Evolutionary conservation across 2,797 vertebrate genomes (phyloP).

Genomic region (Danio albolineatus): DNA sequence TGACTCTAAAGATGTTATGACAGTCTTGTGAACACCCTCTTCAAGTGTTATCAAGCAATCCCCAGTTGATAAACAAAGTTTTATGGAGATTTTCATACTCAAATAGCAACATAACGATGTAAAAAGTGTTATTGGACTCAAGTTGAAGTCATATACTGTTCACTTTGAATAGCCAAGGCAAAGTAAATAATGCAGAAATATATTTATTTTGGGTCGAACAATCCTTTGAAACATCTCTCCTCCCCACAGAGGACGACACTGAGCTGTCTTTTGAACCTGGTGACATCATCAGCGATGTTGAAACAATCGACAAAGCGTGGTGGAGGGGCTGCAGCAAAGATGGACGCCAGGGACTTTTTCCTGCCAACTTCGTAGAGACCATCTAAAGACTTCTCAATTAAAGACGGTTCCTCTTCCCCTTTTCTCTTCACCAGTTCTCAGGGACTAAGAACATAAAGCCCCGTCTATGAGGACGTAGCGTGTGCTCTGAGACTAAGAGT

Average conservation of each 20-base stretch:
- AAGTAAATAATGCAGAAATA: too few relatives aligned
- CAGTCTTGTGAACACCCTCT: too few relatives aligned
- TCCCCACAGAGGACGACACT: constrained; percentile 78
- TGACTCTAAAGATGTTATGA: too few relatives aligned
- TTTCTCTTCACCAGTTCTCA: constrained; percentile 51
- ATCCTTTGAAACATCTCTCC: neutral
- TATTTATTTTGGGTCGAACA: too few relatives aligned
- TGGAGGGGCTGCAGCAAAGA: constrained; percentile 84
- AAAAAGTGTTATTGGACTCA: too few relatives aligned
- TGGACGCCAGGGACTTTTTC: constrained; percentile 81
- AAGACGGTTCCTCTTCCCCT: constrained; percentile 29
- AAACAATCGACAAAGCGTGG: constrained; percentile 82
- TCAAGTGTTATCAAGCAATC: too few relatives aligned
- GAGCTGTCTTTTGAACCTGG: constrained; percentile 83
- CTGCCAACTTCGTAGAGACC: constrained; percentile 83
- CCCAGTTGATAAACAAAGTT: too few relatives aligned
- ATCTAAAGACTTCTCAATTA: constrained; percentile 64
- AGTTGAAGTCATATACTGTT: too few relatives aligned
- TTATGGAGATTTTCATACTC: too few relatives aligned
- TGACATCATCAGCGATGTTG: constrained; percentile 82
- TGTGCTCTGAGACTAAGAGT: constrained; percentile 36
- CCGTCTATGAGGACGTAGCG: constrained; percentile 36
- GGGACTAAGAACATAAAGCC: constrained; percentile 47
- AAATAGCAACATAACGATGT: too few relatives aligned
- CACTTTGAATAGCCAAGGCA: too few relatives aligned